phyloP scores from a whole-genome alignment of 37 sponge, comb jelly and placozoan species.

The Aplysina aerophoba region DNA sequence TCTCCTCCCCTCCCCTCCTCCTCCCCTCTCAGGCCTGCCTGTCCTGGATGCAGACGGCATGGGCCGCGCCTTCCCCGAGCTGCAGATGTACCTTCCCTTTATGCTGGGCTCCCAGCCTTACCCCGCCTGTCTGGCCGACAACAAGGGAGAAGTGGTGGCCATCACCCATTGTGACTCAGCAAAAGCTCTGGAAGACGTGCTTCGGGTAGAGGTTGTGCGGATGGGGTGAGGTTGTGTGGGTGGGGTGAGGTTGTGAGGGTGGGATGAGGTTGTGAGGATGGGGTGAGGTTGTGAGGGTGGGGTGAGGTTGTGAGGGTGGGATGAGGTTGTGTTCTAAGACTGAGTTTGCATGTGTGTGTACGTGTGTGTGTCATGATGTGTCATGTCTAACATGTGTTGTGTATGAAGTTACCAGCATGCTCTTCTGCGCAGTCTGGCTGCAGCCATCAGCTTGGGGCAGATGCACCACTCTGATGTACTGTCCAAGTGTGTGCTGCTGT shows the following conservation, averaged over 20 bases:
- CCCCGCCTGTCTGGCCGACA: constrained; percentile 62
- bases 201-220: constrained; percentile 56
- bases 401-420: not conserved
- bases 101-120: constrained; percentile 60
- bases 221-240: constrained; percentile 76
- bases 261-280: constrained; percentile 64
- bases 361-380: constrained; percentile 8
- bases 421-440: constrained; percentile 47
- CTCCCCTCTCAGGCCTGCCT: constrained; percentile 49
- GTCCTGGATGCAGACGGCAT: constrained; percentile 89
- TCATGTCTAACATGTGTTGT: not conserved
- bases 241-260: no score
- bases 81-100: constrained; percentile 85
- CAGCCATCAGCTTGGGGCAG: constrained; percentile 55
- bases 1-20: no score
- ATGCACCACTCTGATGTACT: constrained; percentile 46
- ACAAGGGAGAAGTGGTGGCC: constrained; percentile 62
- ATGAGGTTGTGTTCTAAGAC: constrained; percentile 43
- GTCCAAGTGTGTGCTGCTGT: constrained; percentile 50
- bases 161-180: constrained; percentile 35
- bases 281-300: constrained; percentile 77
- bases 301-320: constrained; percentile 68
- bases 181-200: constrained; percentile 65
- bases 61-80: constrained; percentile 91
- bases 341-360: constrained; percentile 13